phyloP scores from a whole-genome alignment of 1,140 invertebrate genomes.

The Drosophila leontia region DNA sequence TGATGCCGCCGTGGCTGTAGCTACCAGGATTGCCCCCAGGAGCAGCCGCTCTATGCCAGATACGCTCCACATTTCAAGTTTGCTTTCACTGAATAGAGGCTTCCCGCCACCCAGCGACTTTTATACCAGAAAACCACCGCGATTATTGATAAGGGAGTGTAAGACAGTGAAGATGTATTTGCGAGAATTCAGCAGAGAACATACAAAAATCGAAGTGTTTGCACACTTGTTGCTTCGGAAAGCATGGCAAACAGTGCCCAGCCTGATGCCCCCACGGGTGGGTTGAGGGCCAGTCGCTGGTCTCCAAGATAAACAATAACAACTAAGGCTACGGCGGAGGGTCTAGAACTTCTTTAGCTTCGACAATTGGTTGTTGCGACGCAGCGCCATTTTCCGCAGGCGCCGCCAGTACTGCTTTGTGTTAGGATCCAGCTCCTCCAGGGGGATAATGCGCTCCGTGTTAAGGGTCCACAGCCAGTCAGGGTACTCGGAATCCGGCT shows the following conservation, averaged over 20 bases:
- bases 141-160: conserved; percentile 51
- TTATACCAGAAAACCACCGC: conserved; percentile 41
- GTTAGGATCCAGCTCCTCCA: conserved; percentile 92
- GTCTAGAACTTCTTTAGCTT: conserved; percentile 86
- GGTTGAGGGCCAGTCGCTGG: conserved; percentile 44
- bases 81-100: conserved; percentile 5
- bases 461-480: conserved; percentile 95
- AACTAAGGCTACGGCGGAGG: conserved; percentile 6
- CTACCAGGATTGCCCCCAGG: conserved; percentile 30
- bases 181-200: conserved; percentile 26
- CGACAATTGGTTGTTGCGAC: conserved; percentile 87
- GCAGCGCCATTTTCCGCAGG: conserved; percentile 87
- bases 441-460: conserved; percentile 86
- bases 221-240: conserved; percentile 37
- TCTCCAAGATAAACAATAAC: conserved; percentile 36
- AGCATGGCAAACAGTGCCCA: conserved; percentile 63
- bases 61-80: conserved; percentile 33
- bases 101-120: conserved; percentile 5
- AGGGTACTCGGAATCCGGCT: conserved; percentile 95
- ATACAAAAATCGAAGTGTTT: conserved; percentile 65
- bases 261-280: conserved; percentile 26
- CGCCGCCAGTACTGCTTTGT: conserved; percentile 93
- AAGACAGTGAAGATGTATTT: conserved; percentile 50
- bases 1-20: background rate
- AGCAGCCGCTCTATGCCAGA: background rate